Evolutionary conservation across 2,888 invertebrate genomes (phyloP).

Genomic region (Xanthostigma xanthostigma): DNA sequence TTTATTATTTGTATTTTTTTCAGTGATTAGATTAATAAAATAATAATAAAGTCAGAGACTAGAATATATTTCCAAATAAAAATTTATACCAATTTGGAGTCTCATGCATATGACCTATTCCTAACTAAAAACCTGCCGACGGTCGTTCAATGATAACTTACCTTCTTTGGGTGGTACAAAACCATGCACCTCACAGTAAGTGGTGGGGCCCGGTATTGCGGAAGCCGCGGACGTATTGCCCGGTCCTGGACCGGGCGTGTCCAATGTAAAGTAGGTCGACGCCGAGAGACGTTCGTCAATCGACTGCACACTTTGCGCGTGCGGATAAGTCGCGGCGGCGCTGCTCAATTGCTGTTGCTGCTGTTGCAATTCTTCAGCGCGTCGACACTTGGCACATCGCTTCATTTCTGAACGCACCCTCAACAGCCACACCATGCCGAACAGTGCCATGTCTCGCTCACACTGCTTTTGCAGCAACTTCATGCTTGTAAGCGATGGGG

Average conservation of each 20-base stretch:
- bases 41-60: no score
- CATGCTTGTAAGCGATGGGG: no score
- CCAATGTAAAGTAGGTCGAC: constrained; percentile 35
- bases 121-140: no score
- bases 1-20: no score
- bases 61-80: no score
- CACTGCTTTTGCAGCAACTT: not conserved
- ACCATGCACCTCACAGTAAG: constrained; percentile 43
- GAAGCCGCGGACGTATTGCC: constrained; percentile 17
- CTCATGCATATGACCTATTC: no score
- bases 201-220: constrained; percentile 25
- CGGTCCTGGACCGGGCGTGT: constrained; percentile 27
- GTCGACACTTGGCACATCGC: constrained; percentile 55
- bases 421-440: constrained; percentile 74
- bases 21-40: no score
- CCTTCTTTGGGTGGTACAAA: constrained; percentile 39
- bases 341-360: not conserved
- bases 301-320: not conserved
- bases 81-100: no score
- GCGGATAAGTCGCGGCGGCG: not conserved
- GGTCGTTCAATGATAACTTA: constrained; percentile 17
- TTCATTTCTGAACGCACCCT: constrained; percentile 68
- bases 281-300: constrained; percentile 19
- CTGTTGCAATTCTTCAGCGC: constrained; percentile 22
- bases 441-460: constrained; percentile 55